Evolutionary conservation across 2,113 vertebrate genomes (phyloP).

Genomic region (Aphyosemion australe): DNA sequence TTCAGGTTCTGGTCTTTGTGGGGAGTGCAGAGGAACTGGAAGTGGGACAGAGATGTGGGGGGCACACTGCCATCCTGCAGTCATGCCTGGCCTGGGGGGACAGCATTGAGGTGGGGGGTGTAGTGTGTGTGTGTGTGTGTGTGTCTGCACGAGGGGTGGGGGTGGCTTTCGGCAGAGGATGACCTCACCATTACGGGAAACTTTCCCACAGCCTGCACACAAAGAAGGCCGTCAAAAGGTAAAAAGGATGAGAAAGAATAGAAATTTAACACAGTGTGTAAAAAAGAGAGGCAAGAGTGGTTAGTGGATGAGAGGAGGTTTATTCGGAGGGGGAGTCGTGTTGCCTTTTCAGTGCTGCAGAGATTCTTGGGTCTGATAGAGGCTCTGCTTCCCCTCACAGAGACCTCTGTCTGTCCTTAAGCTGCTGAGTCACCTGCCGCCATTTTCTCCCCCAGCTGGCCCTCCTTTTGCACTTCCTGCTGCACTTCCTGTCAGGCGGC

Average conservation of each 20-base stretch:
- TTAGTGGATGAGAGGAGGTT: constrained; percentile 27
- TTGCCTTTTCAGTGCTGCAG: constrained; percentile 39
- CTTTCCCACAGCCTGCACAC: constrained; percentile 83
- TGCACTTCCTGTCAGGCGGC: constrained; percentile 56
- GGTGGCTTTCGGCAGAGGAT: constrained; percentile 66
- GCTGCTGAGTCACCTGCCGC: constrained; percentile 67
- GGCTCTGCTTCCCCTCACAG: constrained; percentile 7
- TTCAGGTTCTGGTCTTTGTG: constrained; percentile 52
- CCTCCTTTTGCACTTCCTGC: constrained; percentile 55
- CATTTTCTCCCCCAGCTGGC: constrained; percentile 54
- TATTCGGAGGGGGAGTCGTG: constrained; percentile 38
- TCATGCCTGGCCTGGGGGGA: constrained; percentile 38
- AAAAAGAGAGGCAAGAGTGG: constrained; percentile 51
- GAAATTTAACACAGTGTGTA: constrained; percentile 76
- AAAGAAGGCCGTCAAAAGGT: constrained; percentile 83
- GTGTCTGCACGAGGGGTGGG: constrained; percentile 32
- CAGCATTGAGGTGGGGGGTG: constrained; percentile 22
- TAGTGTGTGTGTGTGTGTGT: constrained; percentile 26
- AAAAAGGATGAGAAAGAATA: constrained; percentile 78
- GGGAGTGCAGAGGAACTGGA: constrained; percentile 43
- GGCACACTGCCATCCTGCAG: constrained; percentile 33
- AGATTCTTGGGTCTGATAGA: constrained; percentile 38
- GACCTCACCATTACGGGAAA: constrained; percentile 82
- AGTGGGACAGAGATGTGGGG: constrained; percentile 51
- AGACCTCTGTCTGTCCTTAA: constrained; percentile 8